Evolutionary conservation across 2,797 vertebrate genomes (phyloP).

Genomic region (Urophycis tenuis): DNA sequence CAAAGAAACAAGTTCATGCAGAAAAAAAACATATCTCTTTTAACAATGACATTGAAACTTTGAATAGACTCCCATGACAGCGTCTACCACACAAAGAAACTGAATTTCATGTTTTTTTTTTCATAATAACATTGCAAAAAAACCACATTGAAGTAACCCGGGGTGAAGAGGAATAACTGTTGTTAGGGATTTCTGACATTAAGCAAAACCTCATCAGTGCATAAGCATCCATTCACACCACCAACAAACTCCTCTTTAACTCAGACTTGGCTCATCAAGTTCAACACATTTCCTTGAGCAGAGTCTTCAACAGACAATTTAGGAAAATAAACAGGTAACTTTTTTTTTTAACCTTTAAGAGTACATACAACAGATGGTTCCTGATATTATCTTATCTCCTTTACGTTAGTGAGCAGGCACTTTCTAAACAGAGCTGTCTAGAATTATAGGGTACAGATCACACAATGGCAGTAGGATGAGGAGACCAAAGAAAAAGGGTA

Average conservation of each 20-base stretch:
- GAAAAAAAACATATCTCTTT: slow-evolving; percentile 40
- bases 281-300: slow-evolving; percentile 52
- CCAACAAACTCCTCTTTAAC: slow-evolving; percentile 54
- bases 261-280: slow-evolving; percentile 47
- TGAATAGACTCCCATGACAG: slow-evolving; percentile 38
- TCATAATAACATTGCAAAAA: slow-evolving; percentile 49
- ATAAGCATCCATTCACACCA: slow-evolving; percentile 59
- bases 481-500: slow-evolving; percentile 24
- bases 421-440: slow-evolving; percentile 80
- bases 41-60: slow-evolving; percentile 24
- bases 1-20: slow-evolving; percentile 38
- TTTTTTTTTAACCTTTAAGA: slow-evolving; percentile 48
- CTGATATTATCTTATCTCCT: slow-evolving; percentile 69
- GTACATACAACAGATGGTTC: slow-evolving; percentile 66
- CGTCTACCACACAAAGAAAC: slow-evolving; percentile 44
- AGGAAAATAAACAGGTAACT: slow-evolving; percentile 63
- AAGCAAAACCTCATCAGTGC: slow-evolving; percentile 54
- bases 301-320: slow-evolving; percentile 61
- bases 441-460: slow-evolving; percentile 60
- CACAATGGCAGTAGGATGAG: slow-evolving; percentile 61
- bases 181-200: slow-evolving; percentile 47
- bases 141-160: slow-evolving; percentile 43
- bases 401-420: slow-evolving; percentile 79
- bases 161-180: slow-evolving; percentile 53
- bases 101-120: slow-evolving; percentile 38